A percentile compares a stretch with the other conserved stretches of the same genome.
phyloP scores from a whole-genome alignment of 2,888 invertebrate species.

The Lycocerus yunnanus region DNA sequence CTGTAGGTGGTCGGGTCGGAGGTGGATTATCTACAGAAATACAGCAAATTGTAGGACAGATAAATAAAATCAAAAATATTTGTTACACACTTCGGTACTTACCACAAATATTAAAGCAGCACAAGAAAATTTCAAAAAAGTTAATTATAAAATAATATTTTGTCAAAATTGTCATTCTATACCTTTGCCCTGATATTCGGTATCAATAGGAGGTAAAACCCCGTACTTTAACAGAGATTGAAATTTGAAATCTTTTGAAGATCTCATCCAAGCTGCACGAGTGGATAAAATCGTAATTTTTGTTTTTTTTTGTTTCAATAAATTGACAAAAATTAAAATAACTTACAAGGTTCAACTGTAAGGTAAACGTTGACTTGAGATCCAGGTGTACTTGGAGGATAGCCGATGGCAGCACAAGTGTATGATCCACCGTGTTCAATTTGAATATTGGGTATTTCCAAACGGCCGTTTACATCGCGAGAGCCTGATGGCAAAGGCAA shows the following conservation, averaged over 20 bases:
- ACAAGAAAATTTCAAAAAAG: not conserved
- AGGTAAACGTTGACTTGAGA: slow-evolving; percentile 71
- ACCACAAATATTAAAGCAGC: not conserved
- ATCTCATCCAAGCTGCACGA: slow-evolving; percentile 40
- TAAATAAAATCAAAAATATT: not conserved
- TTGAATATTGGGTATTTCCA: slow-evolving; percentile 84
- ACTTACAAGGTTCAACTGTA: slow-evolving; percentile 79
- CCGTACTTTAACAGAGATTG: slow-evolving; percentile 59
- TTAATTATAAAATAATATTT: not conserved
- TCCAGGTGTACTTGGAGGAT: slow-evolving; percentile 65
- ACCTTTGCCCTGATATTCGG: slow-evolving; percentile 66
- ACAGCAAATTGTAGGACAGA: not conserved
- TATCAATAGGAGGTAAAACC: slow-evolving; percentile 62
- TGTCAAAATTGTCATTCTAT: slow-evolving; percentile 33
- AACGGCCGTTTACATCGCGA: slow-evolving; percentile 74
- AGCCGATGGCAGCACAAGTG: slow-evolving; percentile 78
- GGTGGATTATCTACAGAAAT: slow-evolving; percentile 48
- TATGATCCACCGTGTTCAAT: slow-evolving; percentile 79
- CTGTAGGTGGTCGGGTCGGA: slow-evolving; percentile 59
- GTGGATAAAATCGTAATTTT: not conserved
- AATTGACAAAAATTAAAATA: not conserved
- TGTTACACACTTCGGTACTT: not conserved
- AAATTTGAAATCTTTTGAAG: slow-evolving; percentile 35
- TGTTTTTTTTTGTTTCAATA: not conserved
- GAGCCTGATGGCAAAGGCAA: slow-evolving; percentile 76